Evolutionary conservation across 1,140 invertebrate species (phyloP), one percentile per base, ranked within the genome.

Genomic region (Ceratitis capitata): DNA sequence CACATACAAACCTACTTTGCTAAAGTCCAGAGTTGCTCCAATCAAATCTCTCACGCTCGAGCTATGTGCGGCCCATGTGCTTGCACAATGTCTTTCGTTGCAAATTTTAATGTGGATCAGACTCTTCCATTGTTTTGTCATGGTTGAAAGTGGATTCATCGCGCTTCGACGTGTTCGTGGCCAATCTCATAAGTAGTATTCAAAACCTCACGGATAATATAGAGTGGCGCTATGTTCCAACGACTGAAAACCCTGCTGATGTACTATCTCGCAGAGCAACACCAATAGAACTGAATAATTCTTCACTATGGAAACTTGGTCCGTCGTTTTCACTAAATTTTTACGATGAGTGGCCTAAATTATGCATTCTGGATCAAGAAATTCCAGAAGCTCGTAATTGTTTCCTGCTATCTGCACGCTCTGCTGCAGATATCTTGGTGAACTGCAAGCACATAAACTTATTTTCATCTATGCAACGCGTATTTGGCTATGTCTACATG

Each of bases 241-340:
- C 89, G 1, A 42, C 84, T 19, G 61, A 87, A 16, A 92, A 92
- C 86, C 90, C 90, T 5, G 89, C 91, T 0, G 92, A 93, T 78
- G 69, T 89, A 4, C 78, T 89, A 1, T 92, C 91, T 0, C 82
- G 90, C 29, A 90, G 90, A 0, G n/a, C 87, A 51, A 26, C 49
- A 4, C 84, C 89, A 1, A 26, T 32, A 39, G 82, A 91, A 32
- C 74, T 92, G 2, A 47, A 86, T 14, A 85, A 88, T n/a, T 69
- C 64, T 32, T 32, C 45, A 9, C 39, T 91, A 78, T 92, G 92
- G 92, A 92, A 88, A 88, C 2, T 87, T 26, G 91, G 92, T 16
- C 91, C 92, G 56, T n/a, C 58, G 0, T 89, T 86, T 84, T 64
- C 86, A 45, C 14, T 29, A 6, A 19, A 42, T 42, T 26, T 14